Evolutionary conservation across 2,113 vertebrate species (phyloP).

Genomic region (Pogona vitticeps): DNA sequence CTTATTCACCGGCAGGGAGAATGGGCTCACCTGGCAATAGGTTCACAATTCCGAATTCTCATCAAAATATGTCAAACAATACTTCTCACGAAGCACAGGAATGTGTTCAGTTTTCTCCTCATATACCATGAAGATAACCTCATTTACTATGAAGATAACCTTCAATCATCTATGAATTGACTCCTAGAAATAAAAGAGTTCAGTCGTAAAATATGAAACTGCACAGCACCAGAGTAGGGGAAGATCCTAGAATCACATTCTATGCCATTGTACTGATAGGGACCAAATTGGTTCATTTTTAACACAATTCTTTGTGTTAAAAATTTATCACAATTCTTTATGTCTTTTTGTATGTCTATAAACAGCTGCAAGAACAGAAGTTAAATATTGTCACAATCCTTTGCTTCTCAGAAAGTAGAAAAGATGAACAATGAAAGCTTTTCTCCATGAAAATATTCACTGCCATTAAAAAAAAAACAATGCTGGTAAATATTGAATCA

Average conservation of each 20-base stretch:
- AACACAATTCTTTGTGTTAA: no score
- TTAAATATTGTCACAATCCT: neutral
- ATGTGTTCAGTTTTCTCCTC: no score
- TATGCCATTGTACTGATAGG: neutral
- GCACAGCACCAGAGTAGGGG: neutral
- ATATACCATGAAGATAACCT: no score
- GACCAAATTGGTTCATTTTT: neutral
- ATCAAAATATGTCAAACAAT: no score
- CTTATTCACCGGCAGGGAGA: no score
- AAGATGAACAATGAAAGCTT: neutral
- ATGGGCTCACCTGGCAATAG: no score
- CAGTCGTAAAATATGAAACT: neutral
- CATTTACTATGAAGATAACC: no score
- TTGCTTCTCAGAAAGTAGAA: neutral
- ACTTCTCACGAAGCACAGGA: no score
- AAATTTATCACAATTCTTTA: neutral
- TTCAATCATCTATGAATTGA: no score
- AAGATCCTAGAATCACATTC: neutral
- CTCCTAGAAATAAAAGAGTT: neutral
- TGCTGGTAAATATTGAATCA: constrained; percentile 42
- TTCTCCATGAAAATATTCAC: neutral
- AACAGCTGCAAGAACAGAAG: neutral
- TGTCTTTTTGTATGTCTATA: neutral
- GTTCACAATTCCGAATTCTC: no score
- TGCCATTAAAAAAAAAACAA: constrained; percentile 36